phyloP scores from a whole-genome alignment of 1,140 invertebrate species.

The Augochlora pura region DNA sequence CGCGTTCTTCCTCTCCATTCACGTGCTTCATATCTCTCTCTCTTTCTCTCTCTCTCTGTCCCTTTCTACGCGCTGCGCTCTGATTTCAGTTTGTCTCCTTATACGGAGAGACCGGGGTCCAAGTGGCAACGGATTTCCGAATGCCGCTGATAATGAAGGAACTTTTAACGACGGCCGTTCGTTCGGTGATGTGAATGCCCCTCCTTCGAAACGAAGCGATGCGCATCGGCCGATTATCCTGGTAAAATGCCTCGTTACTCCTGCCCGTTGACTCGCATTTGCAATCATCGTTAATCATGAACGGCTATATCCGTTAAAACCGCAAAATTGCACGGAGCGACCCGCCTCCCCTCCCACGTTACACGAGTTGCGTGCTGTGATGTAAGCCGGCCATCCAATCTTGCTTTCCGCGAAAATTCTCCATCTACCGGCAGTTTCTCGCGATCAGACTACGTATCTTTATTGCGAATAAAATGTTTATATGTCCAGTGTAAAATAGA shows the following conservation, averaged over 20 bases:
- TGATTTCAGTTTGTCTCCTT: constrained; percentile 59
- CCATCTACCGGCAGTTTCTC: not conserved
- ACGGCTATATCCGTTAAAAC: no score
- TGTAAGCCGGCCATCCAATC: not conserved
- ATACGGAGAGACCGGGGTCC: constrained; percentile 13
- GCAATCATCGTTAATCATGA: not conserved
- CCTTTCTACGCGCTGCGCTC: constrained; percentile 38
- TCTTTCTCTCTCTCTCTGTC: no score
- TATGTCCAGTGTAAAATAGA: no score
- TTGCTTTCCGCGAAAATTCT: not conserved
- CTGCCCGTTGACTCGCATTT: not conserved
- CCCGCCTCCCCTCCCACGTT: no score
- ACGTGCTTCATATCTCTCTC: constrained; percentile 55
- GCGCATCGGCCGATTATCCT: constrained; percentile 8
- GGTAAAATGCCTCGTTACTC: no score
- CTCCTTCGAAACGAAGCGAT: not conserved
- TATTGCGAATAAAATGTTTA: no score
- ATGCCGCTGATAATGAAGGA: constrained; percentile 39
- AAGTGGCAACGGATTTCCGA: constrained; percentile 35
- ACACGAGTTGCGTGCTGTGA: not conserved
- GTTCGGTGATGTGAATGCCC: not conserved
- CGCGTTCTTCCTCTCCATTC: constrained; percentile 49
- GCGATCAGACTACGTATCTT: no score
- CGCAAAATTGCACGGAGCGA: no score
- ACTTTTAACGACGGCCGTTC: constrained; percentile 24